phyloP scores from a whole-genome alignment of 2,113 vertebrate genomes.

The Crotalus tigris region DNA sequence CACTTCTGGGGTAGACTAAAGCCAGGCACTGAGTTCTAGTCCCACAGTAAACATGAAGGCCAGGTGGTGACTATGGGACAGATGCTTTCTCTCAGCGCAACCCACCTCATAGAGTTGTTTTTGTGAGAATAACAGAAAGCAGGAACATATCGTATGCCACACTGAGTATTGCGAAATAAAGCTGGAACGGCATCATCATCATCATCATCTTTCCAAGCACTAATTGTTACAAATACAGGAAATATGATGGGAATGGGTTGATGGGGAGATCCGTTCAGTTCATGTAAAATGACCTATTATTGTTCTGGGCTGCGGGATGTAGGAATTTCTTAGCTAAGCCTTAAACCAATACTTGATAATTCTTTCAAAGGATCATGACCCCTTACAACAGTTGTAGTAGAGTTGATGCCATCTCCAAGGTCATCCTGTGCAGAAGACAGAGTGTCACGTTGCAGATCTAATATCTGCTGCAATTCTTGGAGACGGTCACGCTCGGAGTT shows the following conservation, averaged over 20 bases:
- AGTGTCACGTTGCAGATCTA: constrained; percentile 37
- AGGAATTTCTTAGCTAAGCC: neutral
- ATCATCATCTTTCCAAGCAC: neutral
- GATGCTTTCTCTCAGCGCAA: neutral
- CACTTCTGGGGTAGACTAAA: neutral
- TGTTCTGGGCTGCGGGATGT: neutral
- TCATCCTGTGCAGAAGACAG: neutral
- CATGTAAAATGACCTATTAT: neutral
- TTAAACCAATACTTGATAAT: neutral
- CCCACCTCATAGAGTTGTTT: neutral
- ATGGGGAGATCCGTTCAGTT: neutral
- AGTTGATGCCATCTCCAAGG: neutral
- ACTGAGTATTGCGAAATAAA: neutral
- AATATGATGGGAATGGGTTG: neutral
- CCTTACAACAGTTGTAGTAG: constrained; percentile 27
- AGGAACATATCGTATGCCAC: neutral
- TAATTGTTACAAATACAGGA: neutral
- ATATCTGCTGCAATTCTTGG: constrained; percentile 51
- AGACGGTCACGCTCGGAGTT: constrained; percentile 59
- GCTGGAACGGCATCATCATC: neutral
- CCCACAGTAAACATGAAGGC: neutral
- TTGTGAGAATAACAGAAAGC: neutral
- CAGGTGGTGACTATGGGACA: neutral
- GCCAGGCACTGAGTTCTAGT: neutral
- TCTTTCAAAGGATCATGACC: accelerated